A percentile compares a stretch with the other conserved stretches of the same genome.
phyloP scores from a whole-genome alignment of 2,797 vertebrate species.

The Leptatherina wallacei region DNA sequence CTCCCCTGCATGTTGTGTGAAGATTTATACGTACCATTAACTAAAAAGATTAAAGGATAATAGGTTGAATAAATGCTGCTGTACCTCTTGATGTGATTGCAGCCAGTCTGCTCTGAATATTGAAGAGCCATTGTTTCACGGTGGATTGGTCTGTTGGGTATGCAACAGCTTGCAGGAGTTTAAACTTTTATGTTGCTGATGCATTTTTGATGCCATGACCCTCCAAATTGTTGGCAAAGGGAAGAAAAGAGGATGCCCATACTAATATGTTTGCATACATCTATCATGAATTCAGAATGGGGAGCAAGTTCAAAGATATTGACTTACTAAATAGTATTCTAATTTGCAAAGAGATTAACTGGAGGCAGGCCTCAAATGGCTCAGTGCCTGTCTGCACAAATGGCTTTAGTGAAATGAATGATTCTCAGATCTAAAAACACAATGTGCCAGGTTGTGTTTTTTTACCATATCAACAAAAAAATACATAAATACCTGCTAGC shows the following conservation, averaged over 20 bases:
- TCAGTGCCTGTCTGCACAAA: conserved; percentile 5
- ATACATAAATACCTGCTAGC: conserved; percentile 1
- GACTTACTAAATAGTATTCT: conserved; percentile 34
- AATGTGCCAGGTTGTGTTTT: neutral
- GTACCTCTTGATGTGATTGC: conserved; percentile 32
- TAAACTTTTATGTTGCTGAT: conserved; percentile 61
- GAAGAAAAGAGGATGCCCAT: conserved; percentile 22
- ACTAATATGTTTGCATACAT: conserved; percentile 38
- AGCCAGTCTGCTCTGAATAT: conserved; percentile 40
- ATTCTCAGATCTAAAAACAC: conserved; percentile 14
- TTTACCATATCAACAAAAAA: neutral
- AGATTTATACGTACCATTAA: conserved; percentile 47
- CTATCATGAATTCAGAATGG: conserved; percentile 46
- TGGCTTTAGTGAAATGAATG: conserved; percentile 12
- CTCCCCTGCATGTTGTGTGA: conserved; percentile 9
- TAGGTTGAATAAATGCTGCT: conserved; percentile 37
- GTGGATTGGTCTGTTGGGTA: conserved; percentile 36
- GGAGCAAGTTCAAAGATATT: conserved; percentile 42
- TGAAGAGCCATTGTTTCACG: conserved; percentile 21
- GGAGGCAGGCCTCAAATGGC: conserved; percentile 16
- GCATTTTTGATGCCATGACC: conserved; percentile 60
- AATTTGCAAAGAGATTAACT: conserved; percentile 37
- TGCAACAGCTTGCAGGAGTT: conserved; percentile 53
- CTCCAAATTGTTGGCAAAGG: conserved; percentile 21
- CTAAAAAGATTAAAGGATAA: conserved; percentile 54